Base-by-base conservation (phyloP, 2,797 vertebrate genomes). In the Dipus sagitta region DNA sequence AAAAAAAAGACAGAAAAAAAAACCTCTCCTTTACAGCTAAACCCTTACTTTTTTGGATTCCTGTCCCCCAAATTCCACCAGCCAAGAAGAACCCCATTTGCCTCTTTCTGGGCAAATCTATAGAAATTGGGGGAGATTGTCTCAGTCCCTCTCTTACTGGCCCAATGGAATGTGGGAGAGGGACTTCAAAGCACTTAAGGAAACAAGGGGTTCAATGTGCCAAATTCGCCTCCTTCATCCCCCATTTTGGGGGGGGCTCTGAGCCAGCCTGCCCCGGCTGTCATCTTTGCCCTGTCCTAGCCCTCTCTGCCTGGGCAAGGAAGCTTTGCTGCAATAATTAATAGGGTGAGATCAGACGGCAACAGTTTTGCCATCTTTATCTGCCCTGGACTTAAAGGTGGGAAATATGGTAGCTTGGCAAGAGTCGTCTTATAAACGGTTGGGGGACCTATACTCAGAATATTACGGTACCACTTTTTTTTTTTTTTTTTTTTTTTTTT, bases 191-290 rank as follows among this genome's bases (percentile, higher is more conserved):
- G 97, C 95, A 95, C 95, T 96, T 97, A 93, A 0, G 34, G 92
- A 84, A 83, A 93, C 79, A 88, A 88, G 92, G 93, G 95, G 90
- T 95, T 94, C 58, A 58, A 94, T 93, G 97, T 97, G 97, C 97
- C 97, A 97, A 97, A 96, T 96, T 96, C 94, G 95, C 94, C 82
- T 95, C 79, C 89, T 94, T 86, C 79, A 88, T 92, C 88, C 88
- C 94, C 95, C 34, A 0, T 81, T 58, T 58, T 21, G 34, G 96
- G 96, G 93, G 92, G 92, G 93, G 71, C 90, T 96, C 96, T 97
- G 97, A 97, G 97, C 97, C 97, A 96, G 83, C 88, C 92, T 94
- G 80, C 86, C 95, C 88, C 91, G 21, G 91, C 54, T 76, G 83
- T 94, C 93, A 77, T 90, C 84, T 86, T 75, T 82, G 72, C 70